Base-by-base conservation (phyloP, 2,888 invertebrate genomes). In the Steinernema carpocapsae region DNA sequence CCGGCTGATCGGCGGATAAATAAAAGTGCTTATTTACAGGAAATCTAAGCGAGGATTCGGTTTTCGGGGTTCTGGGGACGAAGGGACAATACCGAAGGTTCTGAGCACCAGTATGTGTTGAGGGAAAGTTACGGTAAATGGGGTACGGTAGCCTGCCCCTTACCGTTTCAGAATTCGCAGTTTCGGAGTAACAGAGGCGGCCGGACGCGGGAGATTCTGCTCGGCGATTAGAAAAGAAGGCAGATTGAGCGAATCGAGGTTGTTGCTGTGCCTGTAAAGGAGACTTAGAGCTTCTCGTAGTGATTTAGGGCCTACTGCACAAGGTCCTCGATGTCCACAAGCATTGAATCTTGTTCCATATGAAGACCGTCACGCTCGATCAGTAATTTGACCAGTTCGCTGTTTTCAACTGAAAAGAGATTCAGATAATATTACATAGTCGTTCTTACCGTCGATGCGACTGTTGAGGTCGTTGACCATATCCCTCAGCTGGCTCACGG, bases 271-370 rank as follows among this genome's bases (percentile, higher is more conserved):
- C 24, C 74, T 74, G 19, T 48, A 74, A 70, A 1, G 3, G 29
- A 19, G 24, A 10, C 70, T 71, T 19, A 48, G 48, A 14, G 14
- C 17, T 17, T 26, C 32, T 17, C 3, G 4, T 1, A 1, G 6
- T 12, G 37, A 17, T 14, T 14, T 17, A 29, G 6, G 64, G 72
- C 81, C 56, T 82, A 81, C 76, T 83, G 91, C 56, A 94, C 94
- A 83, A 95, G 91, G 90, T 97, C 96, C 89, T 97, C 96, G 85
- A 97, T 94, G 88, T 97, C 96, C 46, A 96, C 95, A 81, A 96
- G 91, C 93, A 95, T 95, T 51, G 96, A 95, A 89, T 97, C 97
- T 89, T 97, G 95, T 80, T 94, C 94, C 95, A 97, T 96, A 89
- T 96, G 95, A 71, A 96, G 90, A 89, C 96, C 95, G 89, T 97